Percentiles rank a stretch among this genome's conserved stretches.
Conservation (phyloP, 2,797 vertebrate genomes). For the Microctenopoma stevenorrisi region DNA sequence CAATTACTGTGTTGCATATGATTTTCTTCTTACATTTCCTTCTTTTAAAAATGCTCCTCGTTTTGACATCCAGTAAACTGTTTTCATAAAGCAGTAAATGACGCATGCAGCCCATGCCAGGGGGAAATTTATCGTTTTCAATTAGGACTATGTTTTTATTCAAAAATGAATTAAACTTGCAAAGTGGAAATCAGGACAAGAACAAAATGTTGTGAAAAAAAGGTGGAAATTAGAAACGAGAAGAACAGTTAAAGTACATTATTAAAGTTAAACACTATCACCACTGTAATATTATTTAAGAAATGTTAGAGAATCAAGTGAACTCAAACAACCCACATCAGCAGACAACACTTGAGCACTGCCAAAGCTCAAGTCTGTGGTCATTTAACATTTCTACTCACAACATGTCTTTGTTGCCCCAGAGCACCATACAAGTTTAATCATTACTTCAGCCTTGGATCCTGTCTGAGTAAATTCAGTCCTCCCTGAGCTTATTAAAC, state of each 20-base stretch:
- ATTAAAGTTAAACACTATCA: not conserved
- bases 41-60: slow-evolving; percentile 24
- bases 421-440: slow-evolving; percentile 2
- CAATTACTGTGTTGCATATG: not conserved
- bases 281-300: not conserved
- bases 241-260: not conserved
- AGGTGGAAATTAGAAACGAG: slow-evolving; percentile 9
- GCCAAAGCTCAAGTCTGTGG: slow-evolving; percentile 14
- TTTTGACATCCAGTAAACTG: slow-evolving; percentile 22
- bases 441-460: slow-evolving; percentile 14
- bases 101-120: slow-evolving; percentile 24
- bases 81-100: slow-evolving; percentile 25
- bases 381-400: slow-evolving; percentile 26
- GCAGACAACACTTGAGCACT: not conserved
- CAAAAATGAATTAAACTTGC: slow-evolving; percentile 17
- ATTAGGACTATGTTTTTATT: slow-evolving; percentile 22
- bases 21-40: not conserved
- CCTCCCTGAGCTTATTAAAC: slow-evolving; percentile 20
- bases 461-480: slow-evolving; percentile 12
- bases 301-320: not conserved
- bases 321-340: not conserved
- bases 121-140: slow-evolving; percentile 32
- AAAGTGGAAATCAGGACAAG: not conserved
- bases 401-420: slow-evolving; percentile 12
- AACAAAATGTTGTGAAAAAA: not conserved